These are phyloP conservation scores for Pogonognathellus flavescens DNA, from an alignment of 1,140 invertebrate genomes.

Conservation along the genomic window DNA sequence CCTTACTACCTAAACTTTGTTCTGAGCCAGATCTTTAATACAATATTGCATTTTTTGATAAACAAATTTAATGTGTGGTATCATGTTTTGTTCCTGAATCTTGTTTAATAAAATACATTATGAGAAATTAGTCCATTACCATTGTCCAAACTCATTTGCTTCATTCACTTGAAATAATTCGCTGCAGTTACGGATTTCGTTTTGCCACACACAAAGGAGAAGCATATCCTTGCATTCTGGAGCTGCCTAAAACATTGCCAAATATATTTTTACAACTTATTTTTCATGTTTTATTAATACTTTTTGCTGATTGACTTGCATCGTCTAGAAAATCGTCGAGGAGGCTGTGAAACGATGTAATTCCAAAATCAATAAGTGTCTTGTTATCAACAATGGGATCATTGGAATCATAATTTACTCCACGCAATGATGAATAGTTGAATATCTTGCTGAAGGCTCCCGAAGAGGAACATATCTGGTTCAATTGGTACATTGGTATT, in stretches of 20 bases:
- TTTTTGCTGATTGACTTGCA: not conserved
- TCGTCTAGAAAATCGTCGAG: not conserved
- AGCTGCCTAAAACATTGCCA: slow-evolving; percentile 56
- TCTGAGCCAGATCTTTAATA: too few relatives aligned
- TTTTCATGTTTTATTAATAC: not conserved
- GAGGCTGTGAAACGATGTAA: not conserved
- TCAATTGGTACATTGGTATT: slow-evolving; percentile 54
- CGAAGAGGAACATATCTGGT: slow-evolving; percentile 63
- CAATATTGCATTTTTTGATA: not conserved
- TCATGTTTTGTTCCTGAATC: too few relatives aligned
- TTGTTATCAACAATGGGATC: slow-evolving; percentile 13
- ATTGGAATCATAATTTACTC: not conserved
- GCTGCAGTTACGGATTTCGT: slow-evolving; percentile 72
- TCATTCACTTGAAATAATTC: slow-evolving; percentile 80
- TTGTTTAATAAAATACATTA: not conserved
- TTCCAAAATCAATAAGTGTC: not conserved
- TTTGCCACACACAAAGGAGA: slow-evolving; percentile 56
- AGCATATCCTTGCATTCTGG: slow-evolving; percentile 58
- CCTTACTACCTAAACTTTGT: too few relatives aligned
- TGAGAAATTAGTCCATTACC: slow-evolving; percentile 69
- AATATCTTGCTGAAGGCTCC: slow-evolving; percentile 61
- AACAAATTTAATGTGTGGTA: too few relatives aligned
- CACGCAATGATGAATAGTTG: slow-evolving; percentile 52
- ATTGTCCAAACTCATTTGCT: slow-evolving; percentile 82
- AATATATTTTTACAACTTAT: not conserved